Evolutionary conservation across 2,888 invertebrate genomes (phyloP).

Genomic region (Tromatobia lineatoria): DNA sequence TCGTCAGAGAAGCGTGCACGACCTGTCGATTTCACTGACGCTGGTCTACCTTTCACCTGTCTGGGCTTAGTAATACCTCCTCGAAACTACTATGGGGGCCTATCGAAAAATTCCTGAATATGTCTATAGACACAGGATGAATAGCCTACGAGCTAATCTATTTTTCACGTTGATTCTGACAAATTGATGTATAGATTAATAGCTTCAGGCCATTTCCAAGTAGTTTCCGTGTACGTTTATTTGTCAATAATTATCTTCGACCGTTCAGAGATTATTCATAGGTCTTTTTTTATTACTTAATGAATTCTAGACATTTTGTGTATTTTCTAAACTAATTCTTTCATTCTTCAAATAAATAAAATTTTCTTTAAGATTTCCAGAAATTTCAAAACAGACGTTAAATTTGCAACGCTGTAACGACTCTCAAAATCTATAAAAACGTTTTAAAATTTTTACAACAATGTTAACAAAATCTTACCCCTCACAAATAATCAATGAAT

Average conservation of each 20-base stretch:
- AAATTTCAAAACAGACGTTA: not conserved
- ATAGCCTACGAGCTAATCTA: not conserved
- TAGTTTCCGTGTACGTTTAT: not conserved
- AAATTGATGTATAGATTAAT: not conserved
- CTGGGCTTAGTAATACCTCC: not conserved
- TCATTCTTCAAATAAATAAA: not conserved
- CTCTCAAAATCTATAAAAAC: not conserved
- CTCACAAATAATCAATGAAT: too few relatives aligned
- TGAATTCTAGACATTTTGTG: too few relatives aligned
- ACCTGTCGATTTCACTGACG: conserved; percentile 32
- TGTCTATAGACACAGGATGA: conserved; percentile 1
- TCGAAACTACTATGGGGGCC: not conserved
- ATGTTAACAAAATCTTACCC: too few relatives aligned
- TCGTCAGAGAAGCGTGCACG: conserved; percentile 25
- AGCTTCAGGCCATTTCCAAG: not conserved
- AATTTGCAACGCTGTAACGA: not conserved
- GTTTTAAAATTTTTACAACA: not conserved
- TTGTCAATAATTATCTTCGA: not conserved
- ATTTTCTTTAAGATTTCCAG: not conserved
- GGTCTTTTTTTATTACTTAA: too few relatives aligned
- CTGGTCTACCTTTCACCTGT: conserved; percentile 40
- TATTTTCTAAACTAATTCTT: not conserved
- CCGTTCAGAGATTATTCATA: not conserved
- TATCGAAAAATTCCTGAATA: conserved; percentile 6
- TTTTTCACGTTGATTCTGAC: not conserved